phyloP scores from a whole-genome alignment of 2,113 vertebrate genomes.

The Oryzias curvinotus region DNA sequence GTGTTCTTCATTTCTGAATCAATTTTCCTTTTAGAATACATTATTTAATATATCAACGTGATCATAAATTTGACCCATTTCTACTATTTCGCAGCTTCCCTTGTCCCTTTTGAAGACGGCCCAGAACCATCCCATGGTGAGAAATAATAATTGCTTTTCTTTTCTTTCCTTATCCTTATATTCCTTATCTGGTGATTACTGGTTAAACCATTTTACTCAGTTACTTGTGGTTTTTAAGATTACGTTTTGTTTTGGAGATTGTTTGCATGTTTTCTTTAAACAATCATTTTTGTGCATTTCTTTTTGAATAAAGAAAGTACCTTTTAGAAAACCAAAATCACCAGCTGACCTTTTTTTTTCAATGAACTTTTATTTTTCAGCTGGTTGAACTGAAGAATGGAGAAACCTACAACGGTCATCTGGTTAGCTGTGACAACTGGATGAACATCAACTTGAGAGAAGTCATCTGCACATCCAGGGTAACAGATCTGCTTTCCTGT shows the following conservation, averaged over 20 bases:
- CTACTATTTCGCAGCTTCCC: conserved; percentile 81
- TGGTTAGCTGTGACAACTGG: conserved; percentile 99
- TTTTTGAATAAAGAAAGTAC: too few relatives aligned
- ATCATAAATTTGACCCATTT: background rate
- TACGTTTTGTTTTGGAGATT: too few relatives aligned
- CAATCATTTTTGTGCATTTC: too few relatives aligned
- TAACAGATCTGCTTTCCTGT: conserved; percentile 43
- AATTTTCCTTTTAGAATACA: too few relatives aligned
- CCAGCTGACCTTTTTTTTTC: background rate
- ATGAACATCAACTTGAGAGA: conserved; percentile 98
- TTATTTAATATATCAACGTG: background rate
- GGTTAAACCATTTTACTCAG: too few relatives aligned
- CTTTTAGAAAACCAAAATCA: background rate
- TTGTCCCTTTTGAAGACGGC: conserved; percentile 94
- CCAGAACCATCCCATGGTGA: conserved; percentile 98
- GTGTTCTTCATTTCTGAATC: too few relatives aligned
- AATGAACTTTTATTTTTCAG: conserved; percentile 59
- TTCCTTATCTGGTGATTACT: too few relatives aligned
- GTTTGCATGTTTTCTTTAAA: too few relatives aligned
- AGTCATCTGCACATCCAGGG: conserved; percentile 96
- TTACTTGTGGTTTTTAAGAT: too few relatives aligned
- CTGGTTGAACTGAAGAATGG: conserved; percentile 97
- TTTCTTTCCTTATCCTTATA: too few relatives aligned
- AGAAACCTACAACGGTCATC: conserved; percentile 95
- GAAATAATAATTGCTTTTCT: conserved; percentile 32